Evolutionary conservation across 2,797 vertebrate genomes (phyloP), one percentile per base, ranked within the genome.

Genomic region (Choloepus didactylus): DNA sequence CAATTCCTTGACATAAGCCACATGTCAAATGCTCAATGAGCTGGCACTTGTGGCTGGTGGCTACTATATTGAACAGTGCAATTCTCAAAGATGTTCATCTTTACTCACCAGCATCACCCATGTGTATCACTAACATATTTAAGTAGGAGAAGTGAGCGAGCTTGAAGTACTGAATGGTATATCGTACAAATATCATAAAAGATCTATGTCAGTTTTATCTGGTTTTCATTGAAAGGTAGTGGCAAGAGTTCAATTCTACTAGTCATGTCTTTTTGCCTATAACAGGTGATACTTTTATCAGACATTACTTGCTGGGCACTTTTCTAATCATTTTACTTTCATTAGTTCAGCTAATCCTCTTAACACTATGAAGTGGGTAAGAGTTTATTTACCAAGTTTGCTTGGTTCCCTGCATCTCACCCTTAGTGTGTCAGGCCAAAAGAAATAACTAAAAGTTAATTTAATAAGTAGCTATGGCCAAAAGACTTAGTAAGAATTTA

Each of bases 401-500:
- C 27, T 72, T 89, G 27, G 44, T 75, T 86, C 25, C 92, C 10
- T 41, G 5, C 6, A 54, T 54, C 54, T 54, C 54, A 90, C 27
- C 27, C 12, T 87, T 80, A 66, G 11, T 38, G n/a, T 77, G 35
- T 91, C 38, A 75, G 54, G 11, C 31, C 75, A 92, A 94, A 92
- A 92, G 54, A 82, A 93, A 54, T 46, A 81, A 49, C 25, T 27
- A 41, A 41, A 41, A 70, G 23, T 81, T 81, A 14, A 72, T 44
- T 54, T 90, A 62, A 54, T 81, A 44, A 76, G 67, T 10, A 80
- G 6, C 35, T 92, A 85, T 54, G n/a, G 44, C 14, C 80, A 91
- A 82, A 18, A 25, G 62, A 54, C 23, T 95, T 83, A 91, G n/a
- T 72, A 85, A 96, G 51, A 54, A 81, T 67, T 51, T 54, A 66